Percentiles rank a stretch among this genome's conserved stretches.
Conservation (phyloP, 2,113 vertebrate species). For the Gymnobelideus leadbeateri region DNA sequence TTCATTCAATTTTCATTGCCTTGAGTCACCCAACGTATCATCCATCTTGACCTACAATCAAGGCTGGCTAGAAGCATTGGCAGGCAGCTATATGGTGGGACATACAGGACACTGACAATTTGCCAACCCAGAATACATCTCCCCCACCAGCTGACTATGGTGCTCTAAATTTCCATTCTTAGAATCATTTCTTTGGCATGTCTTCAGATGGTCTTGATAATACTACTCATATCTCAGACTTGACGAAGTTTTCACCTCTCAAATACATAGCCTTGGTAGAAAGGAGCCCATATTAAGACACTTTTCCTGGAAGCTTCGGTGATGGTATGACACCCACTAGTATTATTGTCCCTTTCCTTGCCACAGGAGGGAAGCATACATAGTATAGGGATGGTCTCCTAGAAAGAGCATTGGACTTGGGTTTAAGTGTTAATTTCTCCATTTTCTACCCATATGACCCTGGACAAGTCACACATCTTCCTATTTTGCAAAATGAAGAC, state of each 20-base stretch:
- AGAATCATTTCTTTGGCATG: conserved; percentile 2
- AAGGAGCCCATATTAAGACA: background rate
- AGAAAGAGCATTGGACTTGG: background rate
- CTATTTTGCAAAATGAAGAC: background rate
- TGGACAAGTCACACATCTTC: background rate
- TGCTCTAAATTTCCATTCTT: background rate
- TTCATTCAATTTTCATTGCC: too few species aligned
- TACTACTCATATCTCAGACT: background rate
- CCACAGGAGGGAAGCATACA: background rate
- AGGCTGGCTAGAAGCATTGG: background rate
- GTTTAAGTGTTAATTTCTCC: background rate
- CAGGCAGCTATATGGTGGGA: background rate
- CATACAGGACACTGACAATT: background rate
- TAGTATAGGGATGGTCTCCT: background rate
- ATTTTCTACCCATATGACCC: background rate
- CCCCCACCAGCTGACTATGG: background rate
- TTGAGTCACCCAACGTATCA: background rate
- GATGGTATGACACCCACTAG: background rate
- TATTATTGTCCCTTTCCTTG: background rate
- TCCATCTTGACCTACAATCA: conserved; percentile 19
- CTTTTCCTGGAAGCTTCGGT: background rate
- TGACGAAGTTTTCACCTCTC: background rate
- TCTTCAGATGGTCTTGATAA: conserved; percentile 6
- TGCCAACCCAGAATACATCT: background rate
- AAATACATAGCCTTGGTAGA: conserved; percentile 15